Base-by-base conservation (phyloP, 2,113 vertebrate species). In the Mesitornis unicolor region DNA sequence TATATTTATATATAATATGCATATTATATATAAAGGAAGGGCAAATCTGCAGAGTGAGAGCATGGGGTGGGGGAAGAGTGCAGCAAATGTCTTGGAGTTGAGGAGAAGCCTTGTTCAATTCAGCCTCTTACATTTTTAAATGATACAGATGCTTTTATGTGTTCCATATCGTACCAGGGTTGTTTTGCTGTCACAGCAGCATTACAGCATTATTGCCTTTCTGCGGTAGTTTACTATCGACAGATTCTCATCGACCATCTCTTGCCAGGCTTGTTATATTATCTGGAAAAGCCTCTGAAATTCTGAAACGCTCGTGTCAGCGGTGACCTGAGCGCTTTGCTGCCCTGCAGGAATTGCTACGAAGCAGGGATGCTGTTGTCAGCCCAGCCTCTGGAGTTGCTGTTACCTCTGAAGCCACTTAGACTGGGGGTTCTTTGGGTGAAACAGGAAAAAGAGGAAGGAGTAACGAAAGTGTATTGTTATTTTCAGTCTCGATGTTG, bases 291-390 rank as follows among this genome's bases (percentile, higher is more conserved):
- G 48, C 69, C 43, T 78, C 69, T 35, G 77, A 31, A 35, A 53
- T 51, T n/a, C 38, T 54, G 75, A 71, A 54, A 21, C 8, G 33
- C 16, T 87, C 8, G 1, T 25, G 33, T 20, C 26, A 8, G 36
- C 9, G 13, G 57, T 53, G 63, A 56, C n/a, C 38, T 5, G 15
- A 56, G 71, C 1, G 1, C 38, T 40, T 36, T 48, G 25, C n/a
- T 74, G 89, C 40, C 33, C 59, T 9, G 17, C 1, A 2, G 71
- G 33, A 56, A 12, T 21, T 4, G 1, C 50, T 13, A 0, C 7
- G 24, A 17, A 64, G 40, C 12, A 0, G n/a, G 18, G 12, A 19
- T 36, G 65, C 56, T 54, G 42, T 9, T 0, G 0, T 43, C 56
- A 64, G 70, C 67, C 16, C 6, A 2, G 83, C 42, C 1, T 0